Evolutionary conservation across 2,113 vertebrate species (phyloP).

Genomic region (Lagenorhynchus albirostris): DNA sequence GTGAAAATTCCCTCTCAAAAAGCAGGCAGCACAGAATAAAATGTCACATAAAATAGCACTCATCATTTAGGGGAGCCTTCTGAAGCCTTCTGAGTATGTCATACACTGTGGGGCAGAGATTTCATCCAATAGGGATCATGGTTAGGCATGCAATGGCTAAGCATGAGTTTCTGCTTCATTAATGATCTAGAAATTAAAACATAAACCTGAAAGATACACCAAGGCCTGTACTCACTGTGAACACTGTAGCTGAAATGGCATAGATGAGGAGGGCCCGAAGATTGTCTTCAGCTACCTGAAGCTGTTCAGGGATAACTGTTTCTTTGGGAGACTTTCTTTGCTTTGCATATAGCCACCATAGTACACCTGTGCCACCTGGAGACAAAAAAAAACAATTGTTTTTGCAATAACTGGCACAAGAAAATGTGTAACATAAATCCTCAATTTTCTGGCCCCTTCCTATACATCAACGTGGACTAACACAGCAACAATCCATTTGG

Average conservation of each 20-base stretch:
- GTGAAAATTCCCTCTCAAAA: slow-evolving; percentile 22
- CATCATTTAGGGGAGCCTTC: not conserved
- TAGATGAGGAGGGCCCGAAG: slow-evolving; percentile 93
- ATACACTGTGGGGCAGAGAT: not conserved
- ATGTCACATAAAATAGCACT: not conserved
- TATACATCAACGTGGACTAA: not conserved
- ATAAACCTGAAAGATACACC: not conserved
- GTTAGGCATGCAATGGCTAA: not conserved
- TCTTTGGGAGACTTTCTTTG: slow-evolving; percentile 85
- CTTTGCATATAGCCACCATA: slow-evolving; percentile 98
- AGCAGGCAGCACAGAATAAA: not conserved
- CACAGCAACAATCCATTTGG: not conserved
- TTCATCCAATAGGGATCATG: not conserved
- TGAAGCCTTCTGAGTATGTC: not conserved
- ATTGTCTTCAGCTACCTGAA: slow-evolving; percentile 86
- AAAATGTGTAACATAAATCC: not conserved
- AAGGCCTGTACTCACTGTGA: slow-evolving; percentile 86
- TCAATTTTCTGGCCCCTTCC: not conserved
- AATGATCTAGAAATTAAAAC: not conserved
- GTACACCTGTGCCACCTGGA: slow-evolving; percentile 92
- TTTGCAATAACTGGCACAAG: not conserved
- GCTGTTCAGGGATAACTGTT: slow-evolving; percentile 80
- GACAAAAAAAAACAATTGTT: not conserved
- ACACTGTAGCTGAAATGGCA: slow-evolving; percentile 92
- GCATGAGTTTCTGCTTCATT: not conserved